Conservation (phyloP, 2,113 vertebrate species). For the Hemibagrus wyckioides region DNA sequence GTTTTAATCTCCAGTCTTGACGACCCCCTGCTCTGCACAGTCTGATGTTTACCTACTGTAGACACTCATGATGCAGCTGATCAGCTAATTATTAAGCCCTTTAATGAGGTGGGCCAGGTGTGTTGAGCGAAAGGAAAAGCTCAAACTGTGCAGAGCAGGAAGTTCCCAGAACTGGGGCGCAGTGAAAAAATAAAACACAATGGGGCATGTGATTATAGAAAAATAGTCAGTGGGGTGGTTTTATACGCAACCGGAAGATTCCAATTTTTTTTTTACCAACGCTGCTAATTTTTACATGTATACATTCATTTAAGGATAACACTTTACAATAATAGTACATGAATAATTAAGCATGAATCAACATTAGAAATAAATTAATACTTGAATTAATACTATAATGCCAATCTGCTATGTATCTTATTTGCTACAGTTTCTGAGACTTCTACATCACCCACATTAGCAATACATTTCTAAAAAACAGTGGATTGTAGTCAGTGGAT, state of each 20-base stretch:
- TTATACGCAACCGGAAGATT: neutral
- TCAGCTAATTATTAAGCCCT: constrained; percentile 16
- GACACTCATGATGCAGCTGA: constrained; percentile 1
- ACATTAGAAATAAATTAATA: too few relatives aligned
- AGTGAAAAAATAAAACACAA: neutral
- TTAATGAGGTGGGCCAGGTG: constrained; percentile 23
- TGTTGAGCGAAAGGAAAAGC: neutral
- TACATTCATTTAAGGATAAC: neutral
- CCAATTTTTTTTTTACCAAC: neutral
- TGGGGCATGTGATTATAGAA: neutral
- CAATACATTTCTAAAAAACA: too few relatives aligned
- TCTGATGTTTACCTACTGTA: constrained; percentile 4
- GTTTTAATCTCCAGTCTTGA: neutral
- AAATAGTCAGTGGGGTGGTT: neutral
- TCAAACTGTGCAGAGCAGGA: neutral
- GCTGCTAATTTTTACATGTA: neutral
- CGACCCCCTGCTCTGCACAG: constrained; percentile 11
- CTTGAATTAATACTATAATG: too few relatives aligned
- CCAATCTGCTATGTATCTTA: too few relatives aligned
- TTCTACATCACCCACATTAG: too few relatives aligned
- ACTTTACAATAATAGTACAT: neutral
- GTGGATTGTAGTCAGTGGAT: too few relatives aligned
- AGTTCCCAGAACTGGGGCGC: neutral
- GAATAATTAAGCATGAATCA: too few relatives aligned
- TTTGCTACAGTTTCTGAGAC: too few relatives aligned